phyloP scores from a whole-genome alignment of 2,113 vertebrate genomes.

The Grus americana region DNA sequence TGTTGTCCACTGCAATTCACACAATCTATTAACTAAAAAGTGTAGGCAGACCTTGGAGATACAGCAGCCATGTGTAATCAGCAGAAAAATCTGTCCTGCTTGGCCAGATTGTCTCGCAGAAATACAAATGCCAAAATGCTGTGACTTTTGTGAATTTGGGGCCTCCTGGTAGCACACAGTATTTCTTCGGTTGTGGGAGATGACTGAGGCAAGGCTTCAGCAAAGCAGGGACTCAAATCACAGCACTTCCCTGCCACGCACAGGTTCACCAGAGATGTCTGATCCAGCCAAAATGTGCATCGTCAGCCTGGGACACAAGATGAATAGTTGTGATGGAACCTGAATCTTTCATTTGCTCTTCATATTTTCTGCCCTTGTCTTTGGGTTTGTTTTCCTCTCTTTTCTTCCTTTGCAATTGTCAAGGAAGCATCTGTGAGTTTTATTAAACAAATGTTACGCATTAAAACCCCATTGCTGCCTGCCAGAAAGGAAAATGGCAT shows the following conservation, averaged over 20 bases:
- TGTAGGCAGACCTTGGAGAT: background rate
- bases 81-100: background rate
- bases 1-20: background rate
- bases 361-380: background rate
- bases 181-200: background rate
- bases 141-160: background rate
- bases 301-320: background rate
- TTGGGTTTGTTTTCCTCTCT: constrained; percentile 1
- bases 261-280: background rate
- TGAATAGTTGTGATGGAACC: background rate
- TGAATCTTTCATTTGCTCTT: background rate
- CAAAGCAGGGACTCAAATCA: background rate
- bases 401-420: constrained; percentile 19
- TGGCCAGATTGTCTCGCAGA: background rate
- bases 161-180: background rate
- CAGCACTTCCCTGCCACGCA: background rate
- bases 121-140: background rate
- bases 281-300: background rate
- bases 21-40: background rate
- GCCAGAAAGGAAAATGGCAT: constrained; percentile 53
- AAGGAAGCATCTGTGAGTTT: constrained; percentile 48
- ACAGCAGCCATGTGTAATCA: background rate
- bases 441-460: constrained; percentile 50
- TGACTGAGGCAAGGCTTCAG: rapidly evolving
- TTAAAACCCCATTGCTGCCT: constrained; percentile 33